These are phyloP conservation scores for Pteropus rufus DNA, from an alignment of 2,797 vertebrate species.

Conservation along the genomic window DNA sequence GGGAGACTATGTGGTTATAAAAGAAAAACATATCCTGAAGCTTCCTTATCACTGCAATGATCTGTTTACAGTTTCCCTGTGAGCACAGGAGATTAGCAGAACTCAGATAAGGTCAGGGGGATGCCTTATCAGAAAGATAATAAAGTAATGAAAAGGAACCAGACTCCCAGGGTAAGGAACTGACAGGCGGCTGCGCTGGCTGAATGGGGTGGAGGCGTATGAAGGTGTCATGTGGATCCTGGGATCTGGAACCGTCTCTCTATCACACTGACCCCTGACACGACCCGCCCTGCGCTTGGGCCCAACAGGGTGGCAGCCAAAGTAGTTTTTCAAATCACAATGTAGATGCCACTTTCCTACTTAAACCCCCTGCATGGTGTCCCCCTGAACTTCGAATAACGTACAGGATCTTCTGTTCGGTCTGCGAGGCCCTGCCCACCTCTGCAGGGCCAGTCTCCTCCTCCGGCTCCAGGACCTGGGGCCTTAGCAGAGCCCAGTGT, in stretches of 20 bases:
- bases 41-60: neutral
- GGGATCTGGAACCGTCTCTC: neutral
- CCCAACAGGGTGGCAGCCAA: neutral
- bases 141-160: slow-evolving; percentile 10
- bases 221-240: neutral
- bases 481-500: neutral
- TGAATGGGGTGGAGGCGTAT: neutral
- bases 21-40: neutral
- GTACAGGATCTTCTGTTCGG: neutral
- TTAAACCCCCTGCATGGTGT: neutral
- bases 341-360: neutral
- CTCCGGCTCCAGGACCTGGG: neutral
- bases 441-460: neutral
- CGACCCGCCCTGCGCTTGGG: neutral
- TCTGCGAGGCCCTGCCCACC: neutral
- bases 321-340: neutral
- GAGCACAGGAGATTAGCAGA: neutral
- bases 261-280: neutral
- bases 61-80: neutral
- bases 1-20: neutral
- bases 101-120: neutral
- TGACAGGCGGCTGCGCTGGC: neutral
- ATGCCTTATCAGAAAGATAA: slow-evolving; percentile 14
- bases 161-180: neutral
- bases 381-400: neutral